Conservation (phyloP, 2,888 invertebrate genomes). For the Phymatocera aterrima region DNA sequence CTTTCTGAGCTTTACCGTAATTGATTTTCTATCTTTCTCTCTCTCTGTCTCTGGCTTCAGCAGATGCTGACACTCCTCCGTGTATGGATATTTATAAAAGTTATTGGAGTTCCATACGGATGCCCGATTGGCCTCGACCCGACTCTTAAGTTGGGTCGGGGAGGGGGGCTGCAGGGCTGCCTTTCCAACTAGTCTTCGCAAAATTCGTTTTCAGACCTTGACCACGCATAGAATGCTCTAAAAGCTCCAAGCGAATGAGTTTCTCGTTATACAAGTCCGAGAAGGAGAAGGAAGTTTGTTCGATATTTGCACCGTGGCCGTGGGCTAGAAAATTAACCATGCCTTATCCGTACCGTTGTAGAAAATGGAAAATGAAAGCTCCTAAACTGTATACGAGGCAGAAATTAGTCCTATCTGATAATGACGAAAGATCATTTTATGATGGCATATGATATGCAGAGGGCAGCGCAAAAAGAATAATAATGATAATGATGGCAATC, state of each 20-base stretch:
- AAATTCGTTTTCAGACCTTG: not conserved
- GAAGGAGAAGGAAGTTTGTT: not conserved
- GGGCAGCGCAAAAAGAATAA: not conserved
- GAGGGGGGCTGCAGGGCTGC: not conserved
- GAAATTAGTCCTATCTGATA: no score
- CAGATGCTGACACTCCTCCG: conserved; percentile 35
- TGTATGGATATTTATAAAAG: not conserved
- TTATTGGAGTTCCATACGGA: conserved; percentile 33
- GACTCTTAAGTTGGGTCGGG: no score
- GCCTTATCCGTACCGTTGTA: no score
- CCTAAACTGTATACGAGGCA: no score
- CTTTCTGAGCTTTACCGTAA: conserved; percentile 37
- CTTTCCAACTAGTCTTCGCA: not conserved
- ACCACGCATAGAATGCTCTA: not conserved
- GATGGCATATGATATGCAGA: no score
- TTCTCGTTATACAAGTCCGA: not conserved
- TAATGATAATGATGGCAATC: conserved; percentile 19
- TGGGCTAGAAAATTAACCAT: no score
- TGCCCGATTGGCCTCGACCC: not conserved
- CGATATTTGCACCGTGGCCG: no score
- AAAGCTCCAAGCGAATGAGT: not conserved
- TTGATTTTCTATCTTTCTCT: no score
- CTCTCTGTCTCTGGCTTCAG: not conserved
- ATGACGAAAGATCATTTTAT: no score
- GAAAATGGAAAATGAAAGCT: no score